A percentile compares a stretch with the other conserved stretches of the same genome.
Evolutionary conservation across 2,797 vertebrate genomes (phyloP).

Genomic region (Acipenser oxyrinchus): DNA sequence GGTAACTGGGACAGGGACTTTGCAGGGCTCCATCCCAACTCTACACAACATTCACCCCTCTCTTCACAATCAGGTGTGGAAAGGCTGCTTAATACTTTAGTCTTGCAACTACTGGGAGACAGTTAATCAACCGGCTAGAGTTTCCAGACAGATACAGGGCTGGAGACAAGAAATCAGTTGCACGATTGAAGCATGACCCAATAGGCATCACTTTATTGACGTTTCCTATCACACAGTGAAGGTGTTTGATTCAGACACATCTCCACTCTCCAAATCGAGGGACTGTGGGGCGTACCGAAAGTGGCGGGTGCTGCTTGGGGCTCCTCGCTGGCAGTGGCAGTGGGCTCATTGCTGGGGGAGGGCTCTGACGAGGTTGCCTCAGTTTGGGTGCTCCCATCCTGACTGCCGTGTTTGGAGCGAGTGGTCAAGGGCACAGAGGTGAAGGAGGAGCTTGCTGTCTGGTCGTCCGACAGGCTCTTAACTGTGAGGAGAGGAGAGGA

Average conservation of each 20-base stretch:
- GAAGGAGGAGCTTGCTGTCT: constrained; percentile 39
- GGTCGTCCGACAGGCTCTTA: constrained; percentile 64
- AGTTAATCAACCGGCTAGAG: no score
- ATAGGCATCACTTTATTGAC: no score
- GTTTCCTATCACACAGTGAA: no score
- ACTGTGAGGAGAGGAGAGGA: constrained; percentile 36
- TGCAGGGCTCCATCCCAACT: constrained; percentile 19
- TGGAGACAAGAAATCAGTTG: no score
- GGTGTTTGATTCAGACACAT: no score
- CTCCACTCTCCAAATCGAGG: background rate
- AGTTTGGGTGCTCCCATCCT: constrained; percentile 78
- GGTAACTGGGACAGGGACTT: constrained; percentile 20
- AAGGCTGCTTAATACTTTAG: no score
- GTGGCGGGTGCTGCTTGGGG: constrained; percentile 20
- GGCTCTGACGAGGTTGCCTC: constrained; percentile 36
- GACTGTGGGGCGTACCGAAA: constrained; percentile 44
- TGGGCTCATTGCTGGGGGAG: constrained; percentile 25
- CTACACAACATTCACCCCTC: no score
- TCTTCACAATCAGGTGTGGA: no score
- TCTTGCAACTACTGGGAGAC: no score
- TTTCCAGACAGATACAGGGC: no score
- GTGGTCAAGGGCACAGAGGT: constrained; percentile 27
- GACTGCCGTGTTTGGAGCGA: constrained; percentile 52
- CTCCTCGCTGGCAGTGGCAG: constrained; percentile 22
- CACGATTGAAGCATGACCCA: no score